Evolutionary conservation across 2,113 vertebrate genomes (phyloP), one percentile per base, ranked within the genome.

Genomic region (Dasypus novemcinctus): DNA sequence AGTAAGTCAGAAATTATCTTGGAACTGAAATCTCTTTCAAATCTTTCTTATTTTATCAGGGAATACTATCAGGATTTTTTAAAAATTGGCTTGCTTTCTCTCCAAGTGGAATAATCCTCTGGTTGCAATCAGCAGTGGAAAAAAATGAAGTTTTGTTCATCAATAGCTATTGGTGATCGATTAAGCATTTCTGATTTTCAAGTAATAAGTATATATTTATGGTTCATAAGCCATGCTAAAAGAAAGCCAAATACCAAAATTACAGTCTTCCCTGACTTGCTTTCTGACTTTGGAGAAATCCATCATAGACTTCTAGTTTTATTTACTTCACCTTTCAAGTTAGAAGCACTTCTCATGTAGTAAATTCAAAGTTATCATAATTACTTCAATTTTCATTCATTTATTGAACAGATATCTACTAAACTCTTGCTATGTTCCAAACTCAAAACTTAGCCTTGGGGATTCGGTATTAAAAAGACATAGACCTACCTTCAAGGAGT

Each of bases 331-430:
- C 25, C 43, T 85, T 21, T 78, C 36, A 78, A 20, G 27, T 36
- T 31, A 68, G 54, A 23, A 20, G 2, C 14, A 52, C 81, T 93
- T 94, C 9, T 54, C 31, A 80, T 17, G 11, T 72, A 43, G 12
- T 29, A 4, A 23, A 85, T 75, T 46, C 79, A 88, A 89, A 2
- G 20, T 1, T 25, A 61, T 92, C 78, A 66, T 71, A 95, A 91
- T 93, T 89, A 91, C 85, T 71, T 88, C 52, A 93, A 75, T 18
- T 84, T 85, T 57, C 33, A 85, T 81, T 91, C 76, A 29, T 85
- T 85, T 76, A 15, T 52, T 36, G 23, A 75, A 71, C 36, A 75
- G 88, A 80, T 78, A 75, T 93, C 83, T 91, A 71, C 59, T 80
- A 33, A 64, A 72, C 15, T 72, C 13, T 46, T 87, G 7, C 10